Evolutionary conservation across 2,113 vertebrate genomes (phyloP).

Genomic region (Plestiodon gilberti): DNA sequence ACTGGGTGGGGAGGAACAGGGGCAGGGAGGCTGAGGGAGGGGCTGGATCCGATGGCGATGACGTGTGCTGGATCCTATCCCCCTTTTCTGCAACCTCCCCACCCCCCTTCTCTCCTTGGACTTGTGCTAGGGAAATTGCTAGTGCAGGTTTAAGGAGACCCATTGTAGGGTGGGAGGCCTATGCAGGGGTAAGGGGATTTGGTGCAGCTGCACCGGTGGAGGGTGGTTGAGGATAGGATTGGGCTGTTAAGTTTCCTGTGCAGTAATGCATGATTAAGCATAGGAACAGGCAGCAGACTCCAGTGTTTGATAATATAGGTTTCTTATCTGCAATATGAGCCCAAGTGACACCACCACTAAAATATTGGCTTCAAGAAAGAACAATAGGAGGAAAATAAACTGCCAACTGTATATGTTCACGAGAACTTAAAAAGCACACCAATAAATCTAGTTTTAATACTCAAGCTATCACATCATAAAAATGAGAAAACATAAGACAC

Average conservation of each 20-base stretch:
- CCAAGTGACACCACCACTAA: neutral
- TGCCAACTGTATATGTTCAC: neutral
- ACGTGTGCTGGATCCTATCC: too few relatives aligned
- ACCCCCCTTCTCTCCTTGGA: too few relatives aligned
- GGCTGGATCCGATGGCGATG: too few relatives aligned
- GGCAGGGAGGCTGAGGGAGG: too few relatives aligned
- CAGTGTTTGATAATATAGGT: neutral
- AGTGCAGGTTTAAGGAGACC: too few relatives aligned
- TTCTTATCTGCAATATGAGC: neutral
- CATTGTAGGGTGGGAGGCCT: too few relatives aligned
- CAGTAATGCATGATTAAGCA: neutral
- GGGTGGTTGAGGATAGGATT: too few relatives aligned
- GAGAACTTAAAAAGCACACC: neutral
- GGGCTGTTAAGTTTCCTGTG: neutral
- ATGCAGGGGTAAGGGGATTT: too few relatives aligned
- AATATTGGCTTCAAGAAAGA: neutral
- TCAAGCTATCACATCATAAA: neutral
- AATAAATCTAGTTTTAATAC: neutral
- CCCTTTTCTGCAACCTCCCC: too few relatives aligned
- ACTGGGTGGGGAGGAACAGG: too few relatives aligned
- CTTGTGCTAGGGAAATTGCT: too few relatives aligned
- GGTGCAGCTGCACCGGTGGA: too few relatives aligned
- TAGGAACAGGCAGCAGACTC: neutral
- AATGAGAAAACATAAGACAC: neutral
- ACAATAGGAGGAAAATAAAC: neutral